A percentile compares a stretch with the other conserved stretches of the same genome.
phyloP scores from a whole-genome alignment of 2,888 invertebrate genomes.

The Bombyx huttoni region DNA sequence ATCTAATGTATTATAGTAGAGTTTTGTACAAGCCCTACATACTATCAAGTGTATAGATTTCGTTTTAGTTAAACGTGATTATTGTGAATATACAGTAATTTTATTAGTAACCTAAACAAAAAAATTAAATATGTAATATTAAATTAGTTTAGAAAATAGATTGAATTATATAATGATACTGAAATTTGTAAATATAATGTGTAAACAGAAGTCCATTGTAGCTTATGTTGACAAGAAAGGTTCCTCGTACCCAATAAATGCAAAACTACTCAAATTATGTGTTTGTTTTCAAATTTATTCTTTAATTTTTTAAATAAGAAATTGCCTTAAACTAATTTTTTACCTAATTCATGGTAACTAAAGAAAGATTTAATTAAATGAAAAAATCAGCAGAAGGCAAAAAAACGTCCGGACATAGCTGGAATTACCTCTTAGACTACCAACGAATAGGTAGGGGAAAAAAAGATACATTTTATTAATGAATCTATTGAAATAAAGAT shows the following conservation, averaged over 20 bases:
- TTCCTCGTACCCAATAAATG: constrained; percentile 74
- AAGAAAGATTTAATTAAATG: no score
- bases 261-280: constrained; percentile 56
- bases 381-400: no score
- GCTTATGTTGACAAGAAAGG: constrained; percentile 72
- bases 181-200: constrained; percentile 70
- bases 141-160: constrained; percentile 46
- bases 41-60: constrained; percentile 58
- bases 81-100: constrained; percentile 68
- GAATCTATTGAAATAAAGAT: no score
- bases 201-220: constrained; percentile 69
- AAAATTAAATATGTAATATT: constrained; percentile 20
- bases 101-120: constrained; percentile 33
- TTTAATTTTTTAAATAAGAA: not conserved
- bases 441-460: no score
- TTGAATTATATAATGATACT: constrained; percentile 60
- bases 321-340: no score
- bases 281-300: constrained; percentile 26
- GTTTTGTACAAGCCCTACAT: constrained; percentile 62
- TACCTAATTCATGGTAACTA: no score
- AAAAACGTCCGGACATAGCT: no score
- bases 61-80: constrained; percentile 54
- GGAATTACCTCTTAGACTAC: no score
- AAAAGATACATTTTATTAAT: no score
- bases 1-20: constrained; percentile 41